These are phyloP conservation scores for Drosophila atroscutellata DNA, from an alignment of 2,888 invertebrate species.

Conservation along the genomic window DNA sequence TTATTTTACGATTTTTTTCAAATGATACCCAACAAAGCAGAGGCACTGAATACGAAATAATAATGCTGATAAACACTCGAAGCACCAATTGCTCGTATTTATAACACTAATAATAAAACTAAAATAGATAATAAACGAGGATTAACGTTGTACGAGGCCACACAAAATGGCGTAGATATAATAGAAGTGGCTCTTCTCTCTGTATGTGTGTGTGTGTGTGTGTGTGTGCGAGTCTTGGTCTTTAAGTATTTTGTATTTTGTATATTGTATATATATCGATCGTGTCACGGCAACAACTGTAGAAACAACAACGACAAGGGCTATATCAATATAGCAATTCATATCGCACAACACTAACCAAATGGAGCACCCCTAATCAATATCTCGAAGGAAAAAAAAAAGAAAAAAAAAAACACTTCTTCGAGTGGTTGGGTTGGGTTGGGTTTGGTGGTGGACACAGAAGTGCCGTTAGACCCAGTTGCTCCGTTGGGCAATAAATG, in stretches of 20 bases:
- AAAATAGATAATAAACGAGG: constrained; percentile 70
- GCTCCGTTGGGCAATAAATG: constrained; percentile 79
- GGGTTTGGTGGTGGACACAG: constrained; percentile 31
- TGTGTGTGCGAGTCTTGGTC: background rate
- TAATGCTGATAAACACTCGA: constrained; percentile 60
- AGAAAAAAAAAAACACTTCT: constrained; percentile 31
- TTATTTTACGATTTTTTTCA: constrained; percentile 80
- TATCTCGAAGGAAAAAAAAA: constrained; percentile 60
- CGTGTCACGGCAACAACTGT: constrained; percentile 41
- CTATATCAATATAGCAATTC: constrained; percentile 50
- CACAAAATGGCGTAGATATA: constrained; percentile 61
- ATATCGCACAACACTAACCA: constrained; percentile 48
- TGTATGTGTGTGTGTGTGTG: background rate
- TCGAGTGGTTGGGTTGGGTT: constrained; percentile 47
- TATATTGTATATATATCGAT: constrained; percentile 44
- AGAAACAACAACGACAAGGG: constrained; percentile 25
- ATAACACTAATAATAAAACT: constrained; percentile 71
- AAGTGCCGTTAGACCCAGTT: constrained; percentile 48
- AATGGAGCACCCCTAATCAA: constrained; percentile 64
- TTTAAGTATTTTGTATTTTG: constrained; percentile 50
- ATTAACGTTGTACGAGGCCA: constrained; percentile 54
- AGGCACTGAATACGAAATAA: constrained; percentile 49
- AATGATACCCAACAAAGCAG: constrained; percentile 71
- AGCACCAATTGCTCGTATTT: constrained; percentile 46
- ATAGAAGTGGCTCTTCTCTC: constrained; percentile 36